Evolutionary conservation across 2,888 invertebrate genomes (phyloP).

Genomic region (Thymelicus sylvestris): DNA sequence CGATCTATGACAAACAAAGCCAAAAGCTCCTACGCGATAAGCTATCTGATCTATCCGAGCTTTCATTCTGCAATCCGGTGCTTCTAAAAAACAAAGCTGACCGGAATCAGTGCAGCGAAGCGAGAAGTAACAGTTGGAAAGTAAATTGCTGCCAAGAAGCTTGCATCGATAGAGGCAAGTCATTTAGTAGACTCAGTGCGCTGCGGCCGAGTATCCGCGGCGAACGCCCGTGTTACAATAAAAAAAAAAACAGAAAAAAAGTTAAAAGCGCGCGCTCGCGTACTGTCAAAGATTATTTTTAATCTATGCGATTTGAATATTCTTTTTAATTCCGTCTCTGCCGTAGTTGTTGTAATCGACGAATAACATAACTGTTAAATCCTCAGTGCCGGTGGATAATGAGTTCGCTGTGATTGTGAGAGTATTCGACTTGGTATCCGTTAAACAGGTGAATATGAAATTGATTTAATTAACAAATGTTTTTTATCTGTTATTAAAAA

Average conservation of each 20-base stretch:
- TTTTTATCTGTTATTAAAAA: conserved; percentile 23
- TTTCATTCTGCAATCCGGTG: conserved; percentile 45
- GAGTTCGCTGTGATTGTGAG: conserved; percentile 79
- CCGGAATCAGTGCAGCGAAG: conserved; percentile 79
- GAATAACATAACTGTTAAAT: conserved; percentile 75
- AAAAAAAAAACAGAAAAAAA: conserved; percentile 56
- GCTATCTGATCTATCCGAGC: conserved; percentile 55
- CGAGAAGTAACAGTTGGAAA: conserved; percentile 82
- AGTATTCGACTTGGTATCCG: conserved; percentile 64
- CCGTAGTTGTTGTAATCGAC: conserved; percentile 56
- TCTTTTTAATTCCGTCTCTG: conserved; percentile 44
- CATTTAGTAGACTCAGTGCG: conserved; percentile 54
- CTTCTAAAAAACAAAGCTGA: conserved; percentile 52
- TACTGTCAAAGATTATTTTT: conserved; percentile 57
- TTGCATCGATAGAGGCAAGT: conserved; percentile 67
- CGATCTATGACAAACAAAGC: conserved; percentile 36
- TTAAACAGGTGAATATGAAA: conserved; percentile 75
- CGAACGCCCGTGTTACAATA: conserved; percentile 57
- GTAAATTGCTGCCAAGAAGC: conserved; percentile 70
- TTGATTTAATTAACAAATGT: conserved; percentile 35
- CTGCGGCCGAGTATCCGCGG: conserved; percentile 74
- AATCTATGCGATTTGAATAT: conserved; percentile 50
- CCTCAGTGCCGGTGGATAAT: conserved; percentile 76
- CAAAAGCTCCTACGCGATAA: conserved; percentile 54
- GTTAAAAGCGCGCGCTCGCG: conserved; percentile 74